Percentiles rank a stretch among this genome's conserved stretches.
Conservation (phyloP, 2,113 vertebrate species). For the Limnothrissa miodon region DNA sequence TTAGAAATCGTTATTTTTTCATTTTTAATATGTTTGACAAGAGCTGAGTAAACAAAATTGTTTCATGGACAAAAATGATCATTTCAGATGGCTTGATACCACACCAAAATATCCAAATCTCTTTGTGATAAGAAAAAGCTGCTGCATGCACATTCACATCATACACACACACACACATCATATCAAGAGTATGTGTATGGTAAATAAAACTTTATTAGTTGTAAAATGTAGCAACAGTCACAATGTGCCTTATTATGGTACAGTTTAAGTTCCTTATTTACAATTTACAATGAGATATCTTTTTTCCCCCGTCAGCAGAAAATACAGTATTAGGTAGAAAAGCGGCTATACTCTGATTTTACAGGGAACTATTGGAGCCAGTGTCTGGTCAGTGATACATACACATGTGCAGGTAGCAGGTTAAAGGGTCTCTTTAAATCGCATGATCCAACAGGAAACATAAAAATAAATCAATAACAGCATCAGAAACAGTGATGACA, state of each 20-base stretch:
- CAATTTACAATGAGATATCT: slow-evolving; percentile 83
- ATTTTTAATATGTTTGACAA: no score
- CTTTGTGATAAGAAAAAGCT: not conserved
- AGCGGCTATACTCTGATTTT: slow-evolving; percentile 74
- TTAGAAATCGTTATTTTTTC: not conserved
- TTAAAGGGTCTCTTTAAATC: slow-evolving; percentile 53
- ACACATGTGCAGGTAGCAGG: slow-evolving; percentile 56
- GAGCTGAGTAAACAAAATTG: no score
- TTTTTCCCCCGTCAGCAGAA: slow-evolving; percentile 71
- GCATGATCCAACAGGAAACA: slow-evolving; percentile 65
- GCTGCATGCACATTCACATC: no score
- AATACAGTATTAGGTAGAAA: slow-evolving; percentile 83
- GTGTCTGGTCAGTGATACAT: slow-evolving; percentile 68
- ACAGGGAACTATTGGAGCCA: slow-evolving; percentile 73
- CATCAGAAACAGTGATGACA: slow-evolving; percentile 28
- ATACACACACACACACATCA: not conserved
- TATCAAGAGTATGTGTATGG: slow-evolving; percentile 62
- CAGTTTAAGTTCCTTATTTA: slow-evolving; percentile 79
- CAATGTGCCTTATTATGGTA: slow-evolving; percentile 78
- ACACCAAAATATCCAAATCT: not conserved
- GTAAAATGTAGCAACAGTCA: slow-evolving; percentile 81
- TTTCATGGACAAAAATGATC: not conserved
- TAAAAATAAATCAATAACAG: slow-evolving; percentile 25
- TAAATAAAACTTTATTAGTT: slow-evolving; percentile 92
- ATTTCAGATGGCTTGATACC: not conserved